Base-by-base conservation (phyloP, 2,797 vertebrate species). In the Ceryle rudis region DNA sequence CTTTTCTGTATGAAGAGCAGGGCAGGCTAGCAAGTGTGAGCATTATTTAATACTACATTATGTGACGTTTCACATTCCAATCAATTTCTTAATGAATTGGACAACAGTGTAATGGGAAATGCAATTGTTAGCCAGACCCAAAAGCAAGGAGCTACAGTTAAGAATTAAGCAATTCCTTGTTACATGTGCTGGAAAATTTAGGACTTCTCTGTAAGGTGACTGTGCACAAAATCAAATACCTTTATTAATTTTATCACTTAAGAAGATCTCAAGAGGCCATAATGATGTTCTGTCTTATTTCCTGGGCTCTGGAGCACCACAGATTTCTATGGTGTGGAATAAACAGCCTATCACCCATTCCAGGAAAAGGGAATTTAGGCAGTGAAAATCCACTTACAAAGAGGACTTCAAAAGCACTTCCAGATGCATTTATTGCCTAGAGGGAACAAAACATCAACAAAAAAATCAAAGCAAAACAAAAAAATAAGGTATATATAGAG, bases 131-230 rank as follows among this genome's bases (percentile, higher is more conserved):
- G n/a, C n/a, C 35, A 71, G 31, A 67, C 8, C 11, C 44, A 81
- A 90, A 88, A 72, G 20, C 57, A 81, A 81, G 3, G 3, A 74
- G 41, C 28, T 74, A 19, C 28, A 81, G 67, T 31, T 54, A 84
- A 74, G 33, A 86, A 86, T 2, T 19, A 70, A 81, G 29, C 5
- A 86, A 81, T 81, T 89, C 55, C 33, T 52, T 79, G 5, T 69
- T 22, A 33, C 0, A 0, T 4, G 3, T 31, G 44, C 18, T 62
- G n/a, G 35, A 81, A 78, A 52, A 90, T 22, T 75, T 37, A 58
- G 39, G 66, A 31, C 26, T 73, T 58, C 51, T 83, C 41, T 70
- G 10, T 57, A 65, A 79, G 35, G 22, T 3, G 25, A 17, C 35
- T 44, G 22, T 41, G 31, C 22, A 47, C 42, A 86, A 91, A 81